These are phyloP conservation scores for Coracias cyanogaster DNA, from an alignment of 2,797 vertebrate species.

Conservation along the genomic window DNA sequence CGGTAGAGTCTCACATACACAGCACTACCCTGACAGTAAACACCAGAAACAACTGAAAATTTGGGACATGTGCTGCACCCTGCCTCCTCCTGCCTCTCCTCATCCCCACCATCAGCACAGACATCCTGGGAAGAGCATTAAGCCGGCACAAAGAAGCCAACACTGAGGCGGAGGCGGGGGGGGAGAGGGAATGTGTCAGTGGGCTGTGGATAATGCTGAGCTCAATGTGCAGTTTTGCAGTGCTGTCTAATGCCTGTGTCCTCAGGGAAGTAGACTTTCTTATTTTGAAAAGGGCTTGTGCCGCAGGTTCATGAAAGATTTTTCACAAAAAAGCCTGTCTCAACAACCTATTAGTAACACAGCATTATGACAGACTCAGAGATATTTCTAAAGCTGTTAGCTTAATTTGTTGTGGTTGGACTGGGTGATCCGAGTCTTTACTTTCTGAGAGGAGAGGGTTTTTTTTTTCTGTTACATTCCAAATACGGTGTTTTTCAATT, in stretches of 20 bases:
- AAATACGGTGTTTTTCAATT: not conserved
- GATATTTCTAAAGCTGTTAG: conserved; percentile 23
- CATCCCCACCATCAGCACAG: not conserved
- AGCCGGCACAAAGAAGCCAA: not conserved
- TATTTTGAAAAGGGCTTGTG: conserved; percentile 47
- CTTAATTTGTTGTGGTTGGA: conserved; percentile 1
- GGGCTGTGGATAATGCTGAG: conserved; percentile 48
- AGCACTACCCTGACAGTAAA: not conserved
- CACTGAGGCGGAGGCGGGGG: not conserved
- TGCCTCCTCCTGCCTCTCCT: not conserved
- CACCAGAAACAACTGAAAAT: not conserved
- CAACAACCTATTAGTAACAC: conserved; percentile 16
- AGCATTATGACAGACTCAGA: not conserved
- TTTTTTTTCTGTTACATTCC: not conserved
- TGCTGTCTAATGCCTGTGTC: conserved; percentile 26
- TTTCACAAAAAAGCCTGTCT: conserved; percentile 20
- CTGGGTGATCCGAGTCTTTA: not conserved
- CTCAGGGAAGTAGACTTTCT: conserved; percentile 27
- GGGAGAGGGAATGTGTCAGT: not conserved
- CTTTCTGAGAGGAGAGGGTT: not conserved
- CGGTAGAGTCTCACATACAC: not conserved
- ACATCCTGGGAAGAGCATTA: not conserved
- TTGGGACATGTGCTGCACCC: not conserved
- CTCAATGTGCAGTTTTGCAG: conserved; percentile 16
- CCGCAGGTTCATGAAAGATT: conserved; percentile 34